Evolutionary conservation across 2,797 vertebrate genomes (phyloP), one percentile per base, ranked within the genome.

Genomic region (Nyctibius grandis): DNA sequence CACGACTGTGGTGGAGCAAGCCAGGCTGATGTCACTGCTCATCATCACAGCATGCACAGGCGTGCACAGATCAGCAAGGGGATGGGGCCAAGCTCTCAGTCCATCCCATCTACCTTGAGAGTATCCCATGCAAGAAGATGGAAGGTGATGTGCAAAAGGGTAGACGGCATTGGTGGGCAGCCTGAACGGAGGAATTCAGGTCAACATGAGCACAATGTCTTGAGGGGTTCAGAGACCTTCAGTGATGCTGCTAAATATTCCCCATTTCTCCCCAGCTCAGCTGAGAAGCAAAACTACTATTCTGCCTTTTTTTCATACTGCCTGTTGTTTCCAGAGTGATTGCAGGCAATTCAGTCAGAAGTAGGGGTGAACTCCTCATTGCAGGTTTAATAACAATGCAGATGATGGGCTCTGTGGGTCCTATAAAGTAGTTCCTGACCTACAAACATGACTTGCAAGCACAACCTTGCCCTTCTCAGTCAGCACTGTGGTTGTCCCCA

Each of bases 11-110:
- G 7, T 38, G 23, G 54, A 79, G 21, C n/a, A 54, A 83, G 8
- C 31, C 40, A 26, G 26, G 19, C 8, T 76, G n/a, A 65, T 29
- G 11, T 48, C 53, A 72, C 42, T 56, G 56, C 21, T n/a, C 25
- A 25, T 29, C 7, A 23, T 38, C 48, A 31, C 33, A 61, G 8
- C 10, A 13, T 16, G 48, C 34, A 23, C 21, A 12, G 31, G 17
- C 19, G 5, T 11, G 22, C 16, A 29, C 3, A 6, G 23, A 67
- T 33, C 42, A 56, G 14, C 38, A 61, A 48, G 28, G 25, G 13
- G 16, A 12, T 31, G 14, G 47, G 18, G 16, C 11, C 18, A 5
- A 0, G 20, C 16, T 54, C 57, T 64, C 0, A 0, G 18, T 36
- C 16, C 8, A 53, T n/a, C 19, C 15, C 12, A 7, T 28, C 45